A percentile compares a stretch with the other conserved stretches of the same genome.
Evolutionary conservation across 2,113 vertebrate genomes (phyloP).

Genomic region (Eolophus roseicapilla): DNA sequence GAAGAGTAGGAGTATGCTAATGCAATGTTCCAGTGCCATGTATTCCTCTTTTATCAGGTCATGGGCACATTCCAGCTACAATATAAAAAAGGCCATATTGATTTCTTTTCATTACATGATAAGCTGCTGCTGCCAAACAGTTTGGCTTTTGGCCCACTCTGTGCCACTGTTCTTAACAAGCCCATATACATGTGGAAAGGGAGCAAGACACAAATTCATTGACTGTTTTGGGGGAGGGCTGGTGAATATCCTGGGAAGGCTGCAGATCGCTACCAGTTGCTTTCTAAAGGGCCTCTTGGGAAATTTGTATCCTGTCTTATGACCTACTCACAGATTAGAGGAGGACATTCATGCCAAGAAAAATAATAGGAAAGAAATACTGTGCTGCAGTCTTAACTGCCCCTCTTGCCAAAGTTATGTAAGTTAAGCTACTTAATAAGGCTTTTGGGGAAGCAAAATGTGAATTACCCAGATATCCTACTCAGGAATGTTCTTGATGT

Average conservation of each 20-base stretch:
- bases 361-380: neutral
- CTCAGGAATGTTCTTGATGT: neutral
- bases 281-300: neutral
- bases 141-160: neutral
- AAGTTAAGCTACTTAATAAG: neutral
- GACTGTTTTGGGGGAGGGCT: neutral
- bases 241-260: neutral
- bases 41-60: neutral
- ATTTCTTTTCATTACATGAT: neutral
- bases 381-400: neutral
- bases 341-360: neutral
- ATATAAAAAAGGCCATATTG: neutral
- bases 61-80: neutral
- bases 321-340: accelerated
- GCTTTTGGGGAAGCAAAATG: neutral
- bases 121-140: neutral
- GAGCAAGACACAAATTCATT: neutral
- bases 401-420: neutral
- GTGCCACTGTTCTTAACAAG: neutral
- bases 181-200: neutral
- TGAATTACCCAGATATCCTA: neutral
- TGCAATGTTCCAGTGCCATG: neutral
- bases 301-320: neutral
- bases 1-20: neutral
- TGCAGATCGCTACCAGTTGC: neutral